Evolutionary conservation across 2,888 invertebrate species (phyloP), one percentile per base, ranked within the genome.

Genomic region (Ligdia adustata): DNA sequence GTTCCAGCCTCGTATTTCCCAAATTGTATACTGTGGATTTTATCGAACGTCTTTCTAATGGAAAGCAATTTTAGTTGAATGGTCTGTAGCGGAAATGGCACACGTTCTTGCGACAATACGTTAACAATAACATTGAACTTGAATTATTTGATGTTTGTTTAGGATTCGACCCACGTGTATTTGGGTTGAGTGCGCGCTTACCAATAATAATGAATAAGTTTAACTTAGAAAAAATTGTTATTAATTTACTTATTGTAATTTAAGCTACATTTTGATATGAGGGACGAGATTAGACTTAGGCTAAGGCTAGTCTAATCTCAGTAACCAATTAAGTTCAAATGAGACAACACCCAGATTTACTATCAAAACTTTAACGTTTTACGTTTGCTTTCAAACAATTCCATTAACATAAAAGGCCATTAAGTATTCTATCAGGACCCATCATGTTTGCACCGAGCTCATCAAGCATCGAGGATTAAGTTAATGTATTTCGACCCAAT

Each of bases 401-500:
- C 33, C 42, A 38, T 43, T 39, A 49, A 49, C 48, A 43, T 49
- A 43, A 43, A 34, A 31, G 42, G 28, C 42, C 16, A 49, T 43
- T 43, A 42, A 49, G 33, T 49, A 41, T 46, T 52, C 44, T 38
- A 43, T 43, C 52, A 55, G 56, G 41, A 51, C 41, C 33, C 35
- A 53, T 51, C 55, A 49, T 58, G 48, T 47, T 59, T 39, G 44
- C 44, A 40, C 37, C 31, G 28, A 38, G 44, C 48, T 52, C 37
- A 52, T 54, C 49, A 37, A 63, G 45, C 48, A 54, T 41, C 55
- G 60, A 59, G 71, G 69, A 75, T 76, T 75, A 73, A 66, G 68
- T 64, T 64, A 81, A 79, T 76, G 75, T 74, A 68, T 78, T 79
- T 71, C 69, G 69, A 65, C 66, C 74, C 74, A 62, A 69, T 72